phyloP scores from a whole-genome alignment of 2,888 invertebrate genomes.

The Temnothorax unifasciatus region DNA sequence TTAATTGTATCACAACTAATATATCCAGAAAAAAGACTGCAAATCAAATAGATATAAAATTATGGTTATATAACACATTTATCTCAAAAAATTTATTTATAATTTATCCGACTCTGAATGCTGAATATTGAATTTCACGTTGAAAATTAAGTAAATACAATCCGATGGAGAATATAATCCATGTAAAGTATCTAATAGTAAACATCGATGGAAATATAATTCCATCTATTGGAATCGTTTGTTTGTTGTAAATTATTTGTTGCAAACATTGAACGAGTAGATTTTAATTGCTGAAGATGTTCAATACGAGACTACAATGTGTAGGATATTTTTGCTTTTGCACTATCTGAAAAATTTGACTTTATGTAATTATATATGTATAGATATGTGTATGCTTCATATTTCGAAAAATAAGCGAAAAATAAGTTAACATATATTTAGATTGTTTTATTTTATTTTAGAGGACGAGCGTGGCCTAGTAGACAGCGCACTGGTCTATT shows the following conservation, averaged over 20 bases:
- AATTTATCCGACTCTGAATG: not conserved
- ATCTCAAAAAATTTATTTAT: not conserved
- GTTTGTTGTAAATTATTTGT: constrained; percentile 4
- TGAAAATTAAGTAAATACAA: not conserved
- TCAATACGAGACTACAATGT: not conserved
- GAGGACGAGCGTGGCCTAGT: no score
- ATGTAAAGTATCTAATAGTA: not conserved
- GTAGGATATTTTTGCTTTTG: not conserved
- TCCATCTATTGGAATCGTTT: not conserved
- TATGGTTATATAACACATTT: not conserved
- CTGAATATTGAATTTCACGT: not conserved
- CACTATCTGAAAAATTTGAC: not conserved
- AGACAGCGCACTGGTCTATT: no score
- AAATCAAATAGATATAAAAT: not conserved
- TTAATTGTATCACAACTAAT: not conserved
- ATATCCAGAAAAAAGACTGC: not conserved
- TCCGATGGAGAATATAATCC: not conserved
- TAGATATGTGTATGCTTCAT: not conserved
- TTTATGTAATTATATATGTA: not conserved
- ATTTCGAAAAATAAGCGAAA: not conserved
- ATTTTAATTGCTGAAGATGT: not conserved
- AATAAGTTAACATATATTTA: not conserved
- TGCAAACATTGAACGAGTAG: not conserved
- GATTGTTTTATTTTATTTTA: not conserved
- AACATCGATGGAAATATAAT: not conserved